Percentiles rank a stretch among this genome's conserved stretches.
Evolutionary conservation across 2,888 invertebrate species (phyloP).

Genomic region (Caenorhabditis sp.): DNA sequence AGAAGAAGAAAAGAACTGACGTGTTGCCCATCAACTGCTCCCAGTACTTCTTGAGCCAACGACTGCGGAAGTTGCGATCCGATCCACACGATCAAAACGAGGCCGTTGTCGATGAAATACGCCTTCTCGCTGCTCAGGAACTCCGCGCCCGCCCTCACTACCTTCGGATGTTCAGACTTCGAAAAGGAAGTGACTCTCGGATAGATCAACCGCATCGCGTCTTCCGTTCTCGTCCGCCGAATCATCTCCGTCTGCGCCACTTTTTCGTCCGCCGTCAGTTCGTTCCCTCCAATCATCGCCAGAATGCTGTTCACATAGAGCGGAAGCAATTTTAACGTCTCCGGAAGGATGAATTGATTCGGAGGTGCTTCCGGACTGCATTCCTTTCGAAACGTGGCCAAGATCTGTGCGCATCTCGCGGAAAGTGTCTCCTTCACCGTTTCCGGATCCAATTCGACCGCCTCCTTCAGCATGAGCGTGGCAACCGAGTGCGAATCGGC

Average conservation of each 20-base stretch:
- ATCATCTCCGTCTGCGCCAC: conserved; percentile 93
- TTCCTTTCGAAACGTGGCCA: conserved; percentile 94
- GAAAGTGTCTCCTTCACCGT: conserved; percentile 90
- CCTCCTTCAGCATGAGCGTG: conserved; percentile 93
- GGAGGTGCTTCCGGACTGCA: conserved; percentile 93
- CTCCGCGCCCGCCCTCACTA: conserved; percentile 84
- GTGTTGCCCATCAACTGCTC: conserved; percentile 89
- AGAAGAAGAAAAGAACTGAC: too few species aligned
- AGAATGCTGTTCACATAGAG: conserved; percentile 93
- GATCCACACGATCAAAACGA: conserved; percentile 95
- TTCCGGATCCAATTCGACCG: conserved; percentile 88
- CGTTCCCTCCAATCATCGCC: conserved; percentile 92
- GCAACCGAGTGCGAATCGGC: conserved; percentile 94
- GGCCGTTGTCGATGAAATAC: conserved; percentile 94
- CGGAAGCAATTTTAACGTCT: conserved; percentile 93
- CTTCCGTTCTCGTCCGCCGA: conserved; percentile 88
- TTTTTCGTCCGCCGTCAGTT: conserved; percentile 95
- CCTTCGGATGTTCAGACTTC: conserved; percentile 82
- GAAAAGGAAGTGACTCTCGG: conserved; percentile 82
- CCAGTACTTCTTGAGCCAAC: conserved; percentile 91
- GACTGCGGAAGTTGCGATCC: conserved; percentile 87
- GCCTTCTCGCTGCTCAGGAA: conserved; percentile 81
- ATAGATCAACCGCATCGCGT: conserved; percentile 91
- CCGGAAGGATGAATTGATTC: conserved; percentile 96
- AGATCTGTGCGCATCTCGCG: conserved; percentile 85